phyloP scores from a whole-genome alignment of 2,888 invertebrate species.

The Toxonevra muliebris region DNA sequence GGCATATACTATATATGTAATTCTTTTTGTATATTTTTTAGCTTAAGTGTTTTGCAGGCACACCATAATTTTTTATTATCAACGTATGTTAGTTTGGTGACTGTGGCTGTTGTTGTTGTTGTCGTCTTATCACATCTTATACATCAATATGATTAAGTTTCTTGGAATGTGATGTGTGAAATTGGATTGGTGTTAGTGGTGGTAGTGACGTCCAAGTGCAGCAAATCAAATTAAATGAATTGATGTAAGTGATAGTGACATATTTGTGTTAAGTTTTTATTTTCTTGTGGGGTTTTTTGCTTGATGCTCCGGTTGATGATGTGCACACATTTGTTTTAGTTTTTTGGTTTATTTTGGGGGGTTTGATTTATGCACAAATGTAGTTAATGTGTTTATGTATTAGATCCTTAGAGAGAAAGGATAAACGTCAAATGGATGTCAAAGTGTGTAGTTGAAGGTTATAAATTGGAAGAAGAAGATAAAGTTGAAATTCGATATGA shows the following conservation, averaged over 20 bases:
- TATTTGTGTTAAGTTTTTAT: constrained; percentile 33
- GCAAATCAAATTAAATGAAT: constrained; percentile 61
- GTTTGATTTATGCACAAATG: constrained; percentile 50
- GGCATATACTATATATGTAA: too few species aligned
- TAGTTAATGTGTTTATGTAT: constrained; percentile 34
- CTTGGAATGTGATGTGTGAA: constrained; percentile 41
- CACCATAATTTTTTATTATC: constrained; percentile 25
- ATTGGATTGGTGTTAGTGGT: constrained; percentile 16
- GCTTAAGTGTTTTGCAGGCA: constrained; percentile 11
- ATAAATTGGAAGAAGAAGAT: too few species aligned
- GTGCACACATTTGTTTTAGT: too few species aligned
- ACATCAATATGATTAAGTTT: constrained; percentile 55
- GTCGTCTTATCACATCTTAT: constrained; percentile 26
- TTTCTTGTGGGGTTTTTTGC: too few species aligned
- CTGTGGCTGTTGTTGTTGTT: constrained; percentile 10
- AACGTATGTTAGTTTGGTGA: constrained; percentile 17
- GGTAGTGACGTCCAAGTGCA: constrained; percentile 46
- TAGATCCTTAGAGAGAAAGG: constrained; percentile 26
- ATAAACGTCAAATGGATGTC: constrained; percentile 12
- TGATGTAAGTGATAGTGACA: constrained; percentile 63
- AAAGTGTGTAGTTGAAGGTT: too few species aligned
- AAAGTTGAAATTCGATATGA: too few species aligned
- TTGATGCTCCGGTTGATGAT: too few species aligned
- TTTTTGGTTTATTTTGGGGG: not conserved
- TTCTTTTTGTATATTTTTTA: constrained; percentile 14